Base-by-base conservation (phyloP, 2,113 vertebrate genomes). In the Protobothrops flavoviridis region DNA sequence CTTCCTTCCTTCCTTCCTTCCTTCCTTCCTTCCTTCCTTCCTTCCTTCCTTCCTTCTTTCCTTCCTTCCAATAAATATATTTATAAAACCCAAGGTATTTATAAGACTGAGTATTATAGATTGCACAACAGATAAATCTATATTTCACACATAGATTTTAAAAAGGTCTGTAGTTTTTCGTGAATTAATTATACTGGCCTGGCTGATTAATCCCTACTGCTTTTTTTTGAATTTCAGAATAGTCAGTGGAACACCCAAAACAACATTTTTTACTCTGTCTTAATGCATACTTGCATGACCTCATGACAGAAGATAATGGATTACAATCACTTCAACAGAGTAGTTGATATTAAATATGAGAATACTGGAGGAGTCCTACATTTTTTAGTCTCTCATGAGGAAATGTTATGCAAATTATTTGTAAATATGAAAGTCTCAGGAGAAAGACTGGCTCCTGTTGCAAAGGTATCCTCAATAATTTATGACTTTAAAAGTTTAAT, bases 331-430 rank as follows among this genome's bases (percentile, higher is more conserved):
- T 95, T 96, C 94, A 96, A 96, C 88, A 64, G 93, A 97, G 96
- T 96, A 95, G 90, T 56, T 95, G 94, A 95, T 96, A 97, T 96
- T 97, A 97, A 93, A 96, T 26, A 90, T 92, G 96, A 97, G 95
- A 96, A 96, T 96, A 96, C 93, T 93, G 15, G 23, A 95, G 93
- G 97, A 96, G 88, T 57, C 94, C 91, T 93, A 94, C 92, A 56
- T 95, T 97, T 98, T 96, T 94, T 96, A 95, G 97, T 95, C 93
- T 96, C 95, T 95, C 53, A 3, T 94, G 96, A 96, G 96, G 96
- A 97, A 98, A 97, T 96, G 94, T 96, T 97, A 97, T 97, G 97
- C 95, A 97, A 97, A 98, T 97, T 97, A 97, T 97, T 97, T 97
- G 95, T 97, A 97, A 98, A 97, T 97, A 93, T 94, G 94, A 96